Conservation (phyloP, 2,797 vertebrate genomes). For the Notamacropus eugenii region DNA sequence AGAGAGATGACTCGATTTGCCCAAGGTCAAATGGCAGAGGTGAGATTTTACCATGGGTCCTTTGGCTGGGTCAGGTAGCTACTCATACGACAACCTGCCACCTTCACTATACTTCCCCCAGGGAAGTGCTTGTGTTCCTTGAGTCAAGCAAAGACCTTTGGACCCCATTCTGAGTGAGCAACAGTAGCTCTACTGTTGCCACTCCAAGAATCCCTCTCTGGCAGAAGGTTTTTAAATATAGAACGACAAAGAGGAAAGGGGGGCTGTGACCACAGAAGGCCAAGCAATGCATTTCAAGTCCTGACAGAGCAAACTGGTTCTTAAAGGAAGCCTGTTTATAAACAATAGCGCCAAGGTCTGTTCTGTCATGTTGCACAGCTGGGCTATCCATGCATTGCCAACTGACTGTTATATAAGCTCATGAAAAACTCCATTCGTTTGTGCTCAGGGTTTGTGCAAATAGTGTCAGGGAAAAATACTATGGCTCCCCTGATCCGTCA, state of each 20-base stretch:
- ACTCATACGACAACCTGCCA: slow-evolving; percentile 64
- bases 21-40: background rate
- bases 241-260: slow-evolving; percentile 62
- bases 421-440: slow-evolving; percentile 68
- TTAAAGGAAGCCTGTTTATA: slow-evolving; percentile 71
- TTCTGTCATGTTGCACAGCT: slow-evolving; percentile 71
- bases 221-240: slow-evolving; percentile 69
- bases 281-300: slow-evolving; percentile 69
- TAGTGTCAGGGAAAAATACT: slow-evolving; percentile 68
- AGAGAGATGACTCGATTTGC: background rate
- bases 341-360: slow-evolving; percentile 75
- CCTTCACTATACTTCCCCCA: slow-evolving; percentile 66
- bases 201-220: slow-evolving; percentile 74
- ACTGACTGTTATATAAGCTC: slow-evolving; percentile 57
- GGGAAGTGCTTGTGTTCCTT: slow-evolving; percentile 72
- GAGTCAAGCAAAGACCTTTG: slow-evolving; percentile 77
- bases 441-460: slow-evolving; percentile 75
- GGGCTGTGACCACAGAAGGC: slow-evolving; percentile 73
- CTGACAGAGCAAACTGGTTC: slow-evolving; percentile 79
- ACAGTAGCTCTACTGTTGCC: slow-evolving; percentile 78
- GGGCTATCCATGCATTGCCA: slow-evolving; percentile 69
- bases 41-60: background rate
- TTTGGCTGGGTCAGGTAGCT: background rate
- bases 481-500: slow-evolving; percentile 79
- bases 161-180: slow-evolving; percentile 66